Percentiles rank a stretch among this genome's conserved stretches.
phyloP scores from a whole-genome alignment of 2,888 invertebrate genomes.

The Chorisops tibialis region DNA sequence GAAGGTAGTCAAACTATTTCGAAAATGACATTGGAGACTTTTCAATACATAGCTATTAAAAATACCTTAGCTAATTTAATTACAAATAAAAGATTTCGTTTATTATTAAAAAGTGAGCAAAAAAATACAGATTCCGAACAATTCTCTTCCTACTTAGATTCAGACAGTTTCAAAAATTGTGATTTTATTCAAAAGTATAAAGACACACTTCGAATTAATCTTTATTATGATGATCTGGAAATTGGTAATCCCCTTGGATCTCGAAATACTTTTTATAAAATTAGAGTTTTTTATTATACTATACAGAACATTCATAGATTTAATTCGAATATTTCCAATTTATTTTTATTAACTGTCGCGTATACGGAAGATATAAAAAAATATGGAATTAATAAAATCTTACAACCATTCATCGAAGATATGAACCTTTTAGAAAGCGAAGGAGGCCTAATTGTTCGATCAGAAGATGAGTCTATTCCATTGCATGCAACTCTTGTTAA shows the following conservation, averaged over 20 bases:
- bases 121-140: not conserved
- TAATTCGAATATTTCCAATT: constrained; percentile 13
- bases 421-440: too few species aligned
- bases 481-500: too few species aligned
- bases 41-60: constrained; percentile 18
- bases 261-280: constrained; percentile 23
- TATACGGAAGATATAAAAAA: constrained; percentile 27
- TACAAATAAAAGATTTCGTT: not conserved
- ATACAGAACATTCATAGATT: constrained; percentile 24
- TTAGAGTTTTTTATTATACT: constrained; percentile 22
- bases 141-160: not conserved
- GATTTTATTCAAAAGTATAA: not conserved
- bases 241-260: constrained; percentile 23
- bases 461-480: too few species aligned
- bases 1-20: too few species aligned
- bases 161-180: not conserved
- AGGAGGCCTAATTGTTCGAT: too few species aligned
- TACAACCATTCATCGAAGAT: too few species aligned
- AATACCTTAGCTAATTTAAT: not conserved
- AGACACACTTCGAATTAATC: not conserved
- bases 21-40: constrained; percentile 8
- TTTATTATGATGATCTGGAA: constrained; percentile 27
- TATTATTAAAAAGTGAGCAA: too few species aligned
- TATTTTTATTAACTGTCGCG: constrained; percentile 15
- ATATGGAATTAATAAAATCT: too few species aligned